Conservation (phyloP, 2,888 invertebrate species). For the Drosophila kambysellisi region DNA sequence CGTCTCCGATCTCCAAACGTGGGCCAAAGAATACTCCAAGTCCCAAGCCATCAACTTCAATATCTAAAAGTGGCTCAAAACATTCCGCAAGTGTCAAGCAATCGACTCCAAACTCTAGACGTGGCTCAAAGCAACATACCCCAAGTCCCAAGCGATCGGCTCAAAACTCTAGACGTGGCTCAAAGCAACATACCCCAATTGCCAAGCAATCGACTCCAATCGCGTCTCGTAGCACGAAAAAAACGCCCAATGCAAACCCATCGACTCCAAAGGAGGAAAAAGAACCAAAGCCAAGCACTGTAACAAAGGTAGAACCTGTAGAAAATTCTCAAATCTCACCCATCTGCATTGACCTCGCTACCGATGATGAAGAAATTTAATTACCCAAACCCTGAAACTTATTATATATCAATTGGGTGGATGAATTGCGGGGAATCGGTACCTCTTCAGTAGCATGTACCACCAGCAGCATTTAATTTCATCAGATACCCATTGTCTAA, state of each 20-base stretch:
- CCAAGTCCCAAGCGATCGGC: background rate
- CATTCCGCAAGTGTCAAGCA: background rate
- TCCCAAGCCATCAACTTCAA: background rate
- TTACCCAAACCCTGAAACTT: background rate
- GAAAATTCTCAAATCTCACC: background rate
- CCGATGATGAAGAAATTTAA: slow-evolving; percentile 8
- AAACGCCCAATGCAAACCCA: background rate
- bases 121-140: background rate
- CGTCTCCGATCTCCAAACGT: background rate
- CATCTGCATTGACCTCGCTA: slow-evolving; percentile 16
- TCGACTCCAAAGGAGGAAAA: background rate
- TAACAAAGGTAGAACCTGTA: no score
- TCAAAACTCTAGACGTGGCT: background rate
- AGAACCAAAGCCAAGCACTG: background rate
- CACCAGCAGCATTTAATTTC: background rate
- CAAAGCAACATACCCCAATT: no score
- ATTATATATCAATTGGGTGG: background rate
- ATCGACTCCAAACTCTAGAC: background rate
- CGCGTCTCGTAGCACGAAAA: no score
- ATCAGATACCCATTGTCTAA: background rate
- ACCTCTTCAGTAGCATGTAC: background rate
- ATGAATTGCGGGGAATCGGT: background rate
- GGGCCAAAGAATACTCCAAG: background rate
- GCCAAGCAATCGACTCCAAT: background rate
- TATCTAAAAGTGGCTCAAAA: background rate